Percentiles rank a stretch among this genome's conserved stretches.
Conservation (phyloP, 2,888 invertebrate species). For the Sabatieria punctata region DNA sequence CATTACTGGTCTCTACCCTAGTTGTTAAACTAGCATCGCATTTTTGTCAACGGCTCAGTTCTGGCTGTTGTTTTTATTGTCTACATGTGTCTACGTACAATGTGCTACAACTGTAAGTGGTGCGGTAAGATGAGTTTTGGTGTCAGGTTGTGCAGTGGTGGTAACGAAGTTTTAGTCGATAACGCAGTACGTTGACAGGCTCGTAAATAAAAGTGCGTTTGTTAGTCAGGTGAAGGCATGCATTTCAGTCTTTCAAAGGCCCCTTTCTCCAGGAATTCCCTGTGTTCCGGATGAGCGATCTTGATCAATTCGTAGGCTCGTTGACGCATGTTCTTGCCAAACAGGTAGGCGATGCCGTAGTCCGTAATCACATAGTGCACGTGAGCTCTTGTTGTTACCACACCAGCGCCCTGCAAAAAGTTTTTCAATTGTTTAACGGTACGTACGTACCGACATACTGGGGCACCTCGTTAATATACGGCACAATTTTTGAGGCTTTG, state of each 20-base stretch:
- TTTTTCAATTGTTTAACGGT: not conserved
- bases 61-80: no score
- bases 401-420: slow-evolving; percentile 72
- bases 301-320: slow-evolving; percentile 70
- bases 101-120: no score
- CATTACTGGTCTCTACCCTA: no score
- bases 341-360: slow-evolving; percentile 68
- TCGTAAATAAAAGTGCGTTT: not conserved
- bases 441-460: not conserved
- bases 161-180: no score
- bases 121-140: no score
- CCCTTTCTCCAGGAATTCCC: slow-evolving; percentile 62
- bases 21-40: no score
- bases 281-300: slow-evolving; percentile 72
- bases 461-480: slow-evolving; percentile 50
- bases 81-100: no score
- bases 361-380: slow-evolving; percentile 86
- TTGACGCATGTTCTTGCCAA: no score
- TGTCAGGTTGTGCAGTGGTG: no score
- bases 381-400: slow-evolving; percentile 75
- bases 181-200: not conserved
- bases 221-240: slow-evolving; percentile 35
- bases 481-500: slow-evolving; percentile 64
- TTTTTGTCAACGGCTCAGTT: no score
- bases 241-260: slow-evolving; percentile 52